Base-by-base conservation (phyloP, 2,797 vertebrate genomes). In the Falco rusticolus region DNA sequence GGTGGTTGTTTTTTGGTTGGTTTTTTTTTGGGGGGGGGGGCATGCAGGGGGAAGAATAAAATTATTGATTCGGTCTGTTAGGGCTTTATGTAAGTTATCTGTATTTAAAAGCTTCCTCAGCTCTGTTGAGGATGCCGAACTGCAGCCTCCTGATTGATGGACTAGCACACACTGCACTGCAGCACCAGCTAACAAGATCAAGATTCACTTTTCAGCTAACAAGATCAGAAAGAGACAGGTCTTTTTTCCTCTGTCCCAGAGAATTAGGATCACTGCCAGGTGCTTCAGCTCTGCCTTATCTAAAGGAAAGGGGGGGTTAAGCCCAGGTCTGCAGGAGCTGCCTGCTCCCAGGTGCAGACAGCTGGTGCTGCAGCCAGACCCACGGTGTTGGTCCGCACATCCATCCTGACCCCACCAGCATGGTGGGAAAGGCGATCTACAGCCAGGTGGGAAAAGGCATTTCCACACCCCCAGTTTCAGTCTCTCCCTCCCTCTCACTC, bases 351-450 rank as follows among this genome's bases (percentile, higher is more conserved):
- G 41, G 41, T 43, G 41, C 41, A 43, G 41, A 16, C 15, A 31
- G n/a, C n/a, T 7, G n/a, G 43, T 12, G 26, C 59, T 10, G 6
- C 1, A 4, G 19, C 59, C 10, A 2, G 20, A 21, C 33, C n/a
- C 5, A 0, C 0, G 2, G 29, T 4, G 0, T 0, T 3, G 11
- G 15, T 33, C 21, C 3, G 48, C 3, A 0, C 0, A 3, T 2
- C 69, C 47, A 10, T 15, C 16, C 70, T 3, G 11, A 25, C 10
- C 57, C 74, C 78, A 31, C 13, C 16, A 37, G 43, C 47, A 10
- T 1, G 1, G 53, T 0, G 3, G 31, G 47, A 45, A 83, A 57
- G 26, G 8, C 13, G 34, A 14, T 43, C 13, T 21, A 16, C 48
- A 34, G 65, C 39, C 5, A 0, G n/a, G 11, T 8, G 48, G 76